phyloP scores from a whole-genome alignment of 2,888 invertebrate genomes.

The Andrena hattorfiana region DNA sequence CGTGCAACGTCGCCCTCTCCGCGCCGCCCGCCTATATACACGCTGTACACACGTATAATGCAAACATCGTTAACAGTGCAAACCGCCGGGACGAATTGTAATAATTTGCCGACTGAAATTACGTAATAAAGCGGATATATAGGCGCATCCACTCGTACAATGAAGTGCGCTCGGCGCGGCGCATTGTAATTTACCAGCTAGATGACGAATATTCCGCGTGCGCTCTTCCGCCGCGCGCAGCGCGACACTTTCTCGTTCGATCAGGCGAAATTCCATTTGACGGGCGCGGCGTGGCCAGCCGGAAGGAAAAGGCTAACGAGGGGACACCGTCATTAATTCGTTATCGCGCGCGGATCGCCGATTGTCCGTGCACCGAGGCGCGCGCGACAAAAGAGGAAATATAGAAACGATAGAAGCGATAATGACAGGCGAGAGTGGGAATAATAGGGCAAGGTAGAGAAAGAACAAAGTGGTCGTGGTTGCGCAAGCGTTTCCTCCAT shows the following conservation, averaged over 20 bases:
- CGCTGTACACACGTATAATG: slow-evolving; percentile 45
- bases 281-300: slow-evolving; percentile 1
- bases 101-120: slow-evolving; percentile 69
- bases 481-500: slow-evolving; percentile 10
- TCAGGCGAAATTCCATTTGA: slow-evolving; percentile 13
- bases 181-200: slow-evolving; percentile 64
- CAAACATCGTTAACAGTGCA: slow-evolving; percentile 63
- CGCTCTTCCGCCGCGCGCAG: slow-evolving; percentile 8
- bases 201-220: slow-evolving; percentile 43
- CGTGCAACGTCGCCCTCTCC: slow-evolving; percentile 32
- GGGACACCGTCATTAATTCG: background rate
- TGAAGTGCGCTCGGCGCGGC: slow-evolving; percentile 54
- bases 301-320: slow-evolving; percentile 8
- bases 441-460: background rate
- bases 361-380: background rate
- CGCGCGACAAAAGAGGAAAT: background rate
- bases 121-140: slow-evolving; percentile 64
- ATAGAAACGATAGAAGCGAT: background rate
- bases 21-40: slow-evolving; percentile 12
- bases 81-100: slow-evolving; percentile 66
- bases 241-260: slow-evolving; percentile 43
- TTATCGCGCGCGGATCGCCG: background rate
- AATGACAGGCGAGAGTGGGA: background rate
- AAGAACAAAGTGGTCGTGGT: background rate
- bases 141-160: slow-evolving; percentile 56